Base-by-base conservation (phyloP, 2,888 invertebrate species). In the Endotricha flammealis region DNA sequence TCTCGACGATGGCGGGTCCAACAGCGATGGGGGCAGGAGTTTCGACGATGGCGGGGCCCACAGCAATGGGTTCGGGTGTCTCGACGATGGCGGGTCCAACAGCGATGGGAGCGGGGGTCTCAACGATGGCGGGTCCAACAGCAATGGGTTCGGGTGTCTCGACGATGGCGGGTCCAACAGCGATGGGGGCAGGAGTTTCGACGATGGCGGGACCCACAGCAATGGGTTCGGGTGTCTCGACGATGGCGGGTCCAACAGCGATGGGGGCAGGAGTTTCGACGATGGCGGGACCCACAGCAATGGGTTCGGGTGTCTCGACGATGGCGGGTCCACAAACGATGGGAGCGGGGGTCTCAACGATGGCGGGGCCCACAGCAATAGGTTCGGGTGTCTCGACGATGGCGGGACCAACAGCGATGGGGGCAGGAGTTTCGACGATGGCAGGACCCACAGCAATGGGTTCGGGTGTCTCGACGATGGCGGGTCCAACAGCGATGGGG, bases 221-320 rank as follows among this genome's bases (percentile, higher is more conserved):
- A 9, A 28, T 28, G 28, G 20, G 20, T n/a, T 20, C 20, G 20
- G 28, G 28, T 1, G n/a, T 13, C 2, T 28, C 28, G 4, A 32
- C 32, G 13, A 32, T 12, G n/a, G 9, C 32, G 9, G 32, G 32
- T n/a, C 32, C 32, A 23, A 32, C 9, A 7, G 24, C 23, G 23
- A 22, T 12, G 9, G 22, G 12, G 12, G 12, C 1, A 11, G 20
- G 23, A 4, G 14, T 28, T 1, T 28, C 28, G 1, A 28, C 28
- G 13, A 13, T 8, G 3, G 13, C 14, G 28, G 28, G 28, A n/a
- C 28, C 28, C n/a, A 28, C 28, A 1, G n/a, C 28, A 5, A 28
- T n/a, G 4, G 28, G 28, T 0, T n/a, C 2, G 4, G 28, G 28
- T 0, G 12, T 7, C 0, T 14, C 28, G 4, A 28, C 28, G 1